Evolutionary conservation across 2,888 invertebrate species (phyloP), one percentile per base, ranked within the genome.

Genomic region (Iselma pallidipennis): DNA sequence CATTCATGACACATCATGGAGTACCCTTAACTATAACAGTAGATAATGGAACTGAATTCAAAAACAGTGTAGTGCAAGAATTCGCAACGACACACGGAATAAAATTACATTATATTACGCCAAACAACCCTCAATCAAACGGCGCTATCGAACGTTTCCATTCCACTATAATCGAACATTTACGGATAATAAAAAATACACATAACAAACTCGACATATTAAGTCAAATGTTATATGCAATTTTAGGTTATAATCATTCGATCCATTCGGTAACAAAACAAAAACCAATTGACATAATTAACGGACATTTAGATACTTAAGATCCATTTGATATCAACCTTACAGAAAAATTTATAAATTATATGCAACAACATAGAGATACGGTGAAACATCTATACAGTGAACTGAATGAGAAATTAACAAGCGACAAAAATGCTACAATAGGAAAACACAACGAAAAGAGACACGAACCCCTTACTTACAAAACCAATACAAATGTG

Each of bases 91-190:
- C 61, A 49, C 66, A 68, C 37, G 19, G 63, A 54, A 63, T 71
- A 6, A 61, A 70, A 55, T 50, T 66, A 10, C 69, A 71, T 42
- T 68, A 63, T 25, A 63, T 59, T 12, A 66, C 64, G 7, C 25
- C 59, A 3, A 49, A 66, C 9, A 61, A 69, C 42, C 63, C 66
- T 1, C 56, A 66, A 12, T 57, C 58, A 29, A 70, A 70, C 14
- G 59, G 63, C 12, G 55, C 55, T 1, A 53, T 70, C 16, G 66
- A 69, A 59, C 19, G 67, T 19, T 67, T 0, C n/a, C 26, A 26
- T 26, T 50, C 50, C 3, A 65, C 65, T 0, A 12, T 69, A 31
- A 55, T 61, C 1, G 66, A 69, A 64, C 52, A 48, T 9, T 49
- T 51, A n/a, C 9, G 19, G 55, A 12, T 52, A 37, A 26, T 28